Evolutionary conservation across 2,888 invertebrate genomes (phyloP).

Genomic region (Eristalis arbustorum): DNA sequence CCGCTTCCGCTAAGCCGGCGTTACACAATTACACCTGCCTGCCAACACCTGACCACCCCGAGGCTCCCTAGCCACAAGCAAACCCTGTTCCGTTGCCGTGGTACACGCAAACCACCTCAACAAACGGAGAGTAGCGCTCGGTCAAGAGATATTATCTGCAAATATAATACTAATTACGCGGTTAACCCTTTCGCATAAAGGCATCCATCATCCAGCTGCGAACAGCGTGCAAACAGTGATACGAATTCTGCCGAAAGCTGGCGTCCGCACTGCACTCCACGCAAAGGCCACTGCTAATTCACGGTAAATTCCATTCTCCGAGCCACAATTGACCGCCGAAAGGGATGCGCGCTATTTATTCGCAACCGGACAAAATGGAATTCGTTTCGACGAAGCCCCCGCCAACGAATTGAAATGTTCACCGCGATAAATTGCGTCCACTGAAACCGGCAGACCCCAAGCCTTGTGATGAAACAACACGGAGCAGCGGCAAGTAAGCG

Average conservation of each 20-base stretch:
- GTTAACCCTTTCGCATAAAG: background rate
- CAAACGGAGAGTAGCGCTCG: background rate
- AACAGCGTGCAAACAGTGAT: background rate
- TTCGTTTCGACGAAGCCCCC: slow-evolving; percentile 8
- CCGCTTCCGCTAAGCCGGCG: no score
- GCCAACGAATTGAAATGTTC: slow-evolving; percentile 11
- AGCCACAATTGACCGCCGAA: slow-evolving; percentile 5
- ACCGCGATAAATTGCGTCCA: background rate
- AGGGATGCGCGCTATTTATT: slow-evolving; percentile 16
- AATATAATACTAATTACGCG: slow-evolving; percentile 3
- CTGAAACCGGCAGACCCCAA: background rate
- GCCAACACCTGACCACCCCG: no score
- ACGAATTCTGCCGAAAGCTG: background rate
- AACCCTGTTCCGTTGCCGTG: background rate
- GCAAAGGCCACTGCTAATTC: background rate
- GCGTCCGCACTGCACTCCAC: background rate
- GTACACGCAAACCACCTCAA: background rate
- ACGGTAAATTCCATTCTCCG: background rate
- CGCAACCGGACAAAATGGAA: slow-evolving; percentile 2
- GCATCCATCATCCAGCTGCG: background rate
- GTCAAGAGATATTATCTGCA: background rate
- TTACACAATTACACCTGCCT: no score
- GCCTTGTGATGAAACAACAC: background rate
- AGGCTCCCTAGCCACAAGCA: no score
- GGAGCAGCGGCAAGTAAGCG: no score